Evolutionary conservation across 2,113 vertebrate genomes (phyloP), one percentile per base, ranked within the genome.

Genomic region (Lampris megalopsis): DNA sequence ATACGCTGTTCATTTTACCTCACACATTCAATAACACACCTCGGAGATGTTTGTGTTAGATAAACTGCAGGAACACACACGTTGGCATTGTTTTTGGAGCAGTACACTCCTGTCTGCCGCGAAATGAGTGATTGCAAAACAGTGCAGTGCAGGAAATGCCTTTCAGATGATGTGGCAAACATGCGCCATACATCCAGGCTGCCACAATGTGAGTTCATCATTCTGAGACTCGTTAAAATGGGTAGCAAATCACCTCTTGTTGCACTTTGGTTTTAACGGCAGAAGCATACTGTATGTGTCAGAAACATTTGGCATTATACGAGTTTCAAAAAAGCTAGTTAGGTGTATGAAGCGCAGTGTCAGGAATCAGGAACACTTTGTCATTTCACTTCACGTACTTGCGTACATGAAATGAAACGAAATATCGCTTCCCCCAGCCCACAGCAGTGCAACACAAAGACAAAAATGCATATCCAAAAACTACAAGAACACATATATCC

Each of bases 111-210:
- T 49, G 41, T 35, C 75, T 72, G 64, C 47, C n/a, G 8, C 48
- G 3, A 5, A 36, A 54, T 45, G 63, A 80, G 49, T 61, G 48
- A 66, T 78, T 85, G 56, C 73, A 68, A 84, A 82, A 81, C 11
- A 8, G 3, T 63, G 42, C 57, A 77, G 61, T 37, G 67, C 64
- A 86, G 77, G 75, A 91, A 92, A 91, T 91, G 78, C 83, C 75
- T 80, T 65, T 47, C 50, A 68, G 63, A 71, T 89, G 75, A 88
- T 66, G 9, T 67, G 65, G 64, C 56, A 54, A 41, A 47, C 2
- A 45, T 47, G 42, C 45, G 42, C 56, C 6, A 10, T 68, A 61
- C 77, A 61, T 81, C 66, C 63, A 36, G 9, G 4, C 47, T 56
- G n/a, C 49, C 35, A 2, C 8, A 6, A 9, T 4, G 4, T 66